Conservation (phyloP, 1,140 invertebrate genomes). For the Gryon sp. region DNA sequence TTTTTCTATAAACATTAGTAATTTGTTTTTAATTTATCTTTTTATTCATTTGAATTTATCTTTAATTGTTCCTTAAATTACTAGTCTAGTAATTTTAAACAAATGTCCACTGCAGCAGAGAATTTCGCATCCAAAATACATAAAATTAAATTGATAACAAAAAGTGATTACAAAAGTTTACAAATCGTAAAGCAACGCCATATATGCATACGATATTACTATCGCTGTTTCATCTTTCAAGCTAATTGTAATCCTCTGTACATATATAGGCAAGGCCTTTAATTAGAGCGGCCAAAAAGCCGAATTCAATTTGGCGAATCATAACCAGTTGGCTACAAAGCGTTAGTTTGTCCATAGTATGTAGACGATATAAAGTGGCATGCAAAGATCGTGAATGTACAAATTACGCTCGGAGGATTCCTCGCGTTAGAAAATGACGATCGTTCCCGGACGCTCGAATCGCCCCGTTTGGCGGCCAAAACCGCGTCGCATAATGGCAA, state of each 20-base stretch:
- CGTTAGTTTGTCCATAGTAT: conserved; percentile 11
- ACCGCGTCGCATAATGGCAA: conserved; percentile 79
- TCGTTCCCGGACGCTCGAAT: conserved; percentile 68
- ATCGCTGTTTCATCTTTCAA: too few species aligned
- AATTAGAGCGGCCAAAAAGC: conserved; percentile 5
- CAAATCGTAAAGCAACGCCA: too few species aligned
- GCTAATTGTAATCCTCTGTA: background rate
- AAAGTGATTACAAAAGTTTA: too few species aligned
- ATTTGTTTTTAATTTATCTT: too few species aligned
- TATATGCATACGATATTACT: too few species aligned
- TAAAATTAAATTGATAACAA: too few species aligned
- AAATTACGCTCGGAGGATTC: conserved; percentile 60
- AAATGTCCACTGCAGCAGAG: too few species aligned
- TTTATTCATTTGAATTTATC: too few species aligned
- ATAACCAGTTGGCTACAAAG: conserved; percentile 15
- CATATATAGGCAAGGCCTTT: background rate
- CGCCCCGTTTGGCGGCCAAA: conserved; percentile 74
- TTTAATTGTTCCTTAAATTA: too few species aligned
- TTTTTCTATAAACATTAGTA: too few species aligned
- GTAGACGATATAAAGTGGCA: conserved; percentile 49
- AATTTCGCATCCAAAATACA: too few species aligned
- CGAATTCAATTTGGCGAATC: conserved; percentile 35
- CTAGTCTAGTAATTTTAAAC: too few species aligned
- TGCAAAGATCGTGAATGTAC: conserved; percentile 60
- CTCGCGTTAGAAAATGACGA: conserved; percentile 69